phyloP scores from a whole-genome alignment of 2,797 vertebrate species.

The Petrocephalus schoutedeni region DNA sequence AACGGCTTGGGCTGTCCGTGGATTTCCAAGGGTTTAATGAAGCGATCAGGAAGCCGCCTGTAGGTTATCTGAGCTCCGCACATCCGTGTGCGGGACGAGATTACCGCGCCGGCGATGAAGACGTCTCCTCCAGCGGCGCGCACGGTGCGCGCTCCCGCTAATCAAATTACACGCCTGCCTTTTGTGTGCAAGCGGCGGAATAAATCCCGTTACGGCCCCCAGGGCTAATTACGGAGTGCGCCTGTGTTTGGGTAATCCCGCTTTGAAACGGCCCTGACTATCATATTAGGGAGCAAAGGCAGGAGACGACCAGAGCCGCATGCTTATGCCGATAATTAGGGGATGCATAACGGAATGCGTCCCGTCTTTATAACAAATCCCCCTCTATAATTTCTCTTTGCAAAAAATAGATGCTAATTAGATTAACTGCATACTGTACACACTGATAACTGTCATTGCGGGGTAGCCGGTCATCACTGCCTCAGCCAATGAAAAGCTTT shows the following conservation, averaged over 20 bases:
- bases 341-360: conserved; percentile 75
- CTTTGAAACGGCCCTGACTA: conserved; percentile 96
- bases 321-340: conserved; percentile 81
- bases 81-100: conserved; percentile 99
- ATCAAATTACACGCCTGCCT: conserved; percentile 99
- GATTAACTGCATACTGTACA: conserved; percentile 53
- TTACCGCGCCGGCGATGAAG: conserved; percentile 97
- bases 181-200: conserved; percentile 97
- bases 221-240: conserved; percentile 99
- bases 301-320: conserved; percentile 90
- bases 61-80: conserved; percentile 98
- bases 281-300: conserved; percentile 90
- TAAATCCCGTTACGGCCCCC: conserved; percentile 85
- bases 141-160: conserved; percentile 96
- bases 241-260: conserved; percentile 90
- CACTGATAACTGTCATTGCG: conserved; percentile 33
- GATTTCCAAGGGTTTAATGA: conserved; percentile 99
- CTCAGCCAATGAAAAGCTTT: not conserved
- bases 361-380: conserved; percentile 71
- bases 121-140: conserved; percentile 98
- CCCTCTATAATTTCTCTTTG: conserved; percentile 68
- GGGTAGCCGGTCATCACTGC: not conserved
- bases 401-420: conserved; percentile 55
- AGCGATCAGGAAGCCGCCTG: conserved; percentile 99
- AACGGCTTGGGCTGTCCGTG: conserved; percentile 91